A percentile compares a stretch with the other conserved stretches of the same genome.
These are phyloP conservation scores for Notospermus geniculatus DNA, from an alignment of 1,140 invertebrate species.

Conservation along the genomic window DNA sequence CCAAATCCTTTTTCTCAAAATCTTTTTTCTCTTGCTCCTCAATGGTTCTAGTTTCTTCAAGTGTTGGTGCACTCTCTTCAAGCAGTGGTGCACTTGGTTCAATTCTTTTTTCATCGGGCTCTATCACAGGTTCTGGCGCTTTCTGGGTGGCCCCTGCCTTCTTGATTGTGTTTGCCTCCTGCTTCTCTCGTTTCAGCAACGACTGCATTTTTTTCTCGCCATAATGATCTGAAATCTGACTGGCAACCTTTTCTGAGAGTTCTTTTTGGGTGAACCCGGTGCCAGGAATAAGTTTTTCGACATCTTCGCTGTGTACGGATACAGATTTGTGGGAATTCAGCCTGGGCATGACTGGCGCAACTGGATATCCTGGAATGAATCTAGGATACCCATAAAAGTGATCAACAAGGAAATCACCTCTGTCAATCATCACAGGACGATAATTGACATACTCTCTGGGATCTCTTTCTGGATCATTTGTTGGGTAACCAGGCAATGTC, in stretches of 20 bases:
- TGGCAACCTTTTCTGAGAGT: constrained; percentile 38
- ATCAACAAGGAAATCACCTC: constrained; percentile 17
- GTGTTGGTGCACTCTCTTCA: no score
- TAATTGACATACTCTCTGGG: constrained; percentile 23
- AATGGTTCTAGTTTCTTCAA: no score
- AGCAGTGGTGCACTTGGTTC: no score
- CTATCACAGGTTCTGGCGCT: neutral
- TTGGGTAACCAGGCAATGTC: constrained; percentile 36
- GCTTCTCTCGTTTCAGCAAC: constrained; percentile 33
- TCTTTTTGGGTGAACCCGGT: constrained; percentile 38
- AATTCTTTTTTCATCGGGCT: neutral
- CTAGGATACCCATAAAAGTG: constrained; percentile 14
- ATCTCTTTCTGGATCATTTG: constrained; percentile 25
- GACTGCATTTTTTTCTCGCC: constrained; percentile 21
- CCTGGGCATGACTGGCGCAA: constrained; percentile 22
- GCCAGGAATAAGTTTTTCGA: constrained; percentile 34
- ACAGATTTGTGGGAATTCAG: constrained; percentile 16
- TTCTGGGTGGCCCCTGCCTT: no score
- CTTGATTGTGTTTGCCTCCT: constrained; percentile 35
- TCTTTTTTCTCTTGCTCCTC: no score
- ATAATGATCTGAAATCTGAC: constrained; percentile 34
- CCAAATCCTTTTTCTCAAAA: neutral
- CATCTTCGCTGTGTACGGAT: constrained; percentile 23
- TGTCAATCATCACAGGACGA: constrained; percentile 19
- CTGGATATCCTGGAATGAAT: constrained; percentile 20